Evolutionary conservation across 2,888 invertebrate species (phyloP).

Genomic region (Yponomeuta evonymella): DNA sequence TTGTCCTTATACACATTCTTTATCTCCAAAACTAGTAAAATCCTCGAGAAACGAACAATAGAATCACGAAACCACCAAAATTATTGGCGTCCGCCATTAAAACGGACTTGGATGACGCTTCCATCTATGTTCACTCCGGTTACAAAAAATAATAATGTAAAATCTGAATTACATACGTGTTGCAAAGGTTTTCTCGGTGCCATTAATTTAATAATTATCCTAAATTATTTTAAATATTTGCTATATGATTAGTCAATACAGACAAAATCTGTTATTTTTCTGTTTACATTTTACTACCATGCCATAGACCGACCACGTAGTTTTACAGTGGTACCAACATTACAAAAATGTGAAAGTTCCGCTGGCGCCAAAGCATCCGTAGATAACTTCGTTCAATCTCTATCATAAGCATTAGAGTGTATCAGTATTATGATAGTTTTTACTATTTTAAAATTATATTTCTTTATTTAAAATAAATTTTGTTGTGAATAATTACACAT

Average conservation of each 20-base stretch:
- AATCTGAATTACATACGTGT: conserved; percentile 19
- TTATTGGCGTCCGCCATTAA: conserved; percentile 76
- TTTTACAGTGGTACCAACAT: conserved; percentile 59
- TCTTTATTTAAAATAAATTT: not conserved
- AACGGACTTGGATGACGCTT: conserved; percentile 71
- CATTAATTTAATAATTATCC: conserved; percentile 2
- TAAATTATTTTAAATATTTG: conserved; percentile 18
- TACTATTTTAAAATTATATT: not conserved
- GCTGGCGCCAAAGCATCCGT: conserved; percentile 57
- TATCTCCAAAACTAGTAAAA: conserved; percentile 45
- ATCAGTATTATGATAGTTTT: not conserved
- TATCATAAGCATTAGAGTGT: not conserved
- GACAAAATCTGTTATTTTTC: conserved; percentile 41
- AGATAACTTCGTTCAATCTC: conserved; percentile 8
- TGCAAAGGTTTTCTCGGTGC: not conserved
- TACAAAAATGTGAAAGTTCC: conserved; percentile 45
- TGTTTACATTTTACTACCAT: conserved; percentile 71
- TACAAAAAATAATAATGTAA: conserved; percentile 49
- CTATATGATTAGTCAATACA: conserved; percentile 27
- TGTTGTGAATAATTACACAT: not conserved
- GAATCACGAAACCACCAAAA: conserved; percentile 74
- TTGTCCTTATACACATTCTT: conserved; percentile 57
- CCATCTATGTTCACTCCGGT: conserved; percentile 72
- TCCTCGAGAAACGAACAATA: conserved; percentile 70
- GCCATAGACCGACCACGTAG: conserved; percentile 68